Conservation (phyloP, 2,888 invertebrate species). For the Clunio marinus region DNA sequence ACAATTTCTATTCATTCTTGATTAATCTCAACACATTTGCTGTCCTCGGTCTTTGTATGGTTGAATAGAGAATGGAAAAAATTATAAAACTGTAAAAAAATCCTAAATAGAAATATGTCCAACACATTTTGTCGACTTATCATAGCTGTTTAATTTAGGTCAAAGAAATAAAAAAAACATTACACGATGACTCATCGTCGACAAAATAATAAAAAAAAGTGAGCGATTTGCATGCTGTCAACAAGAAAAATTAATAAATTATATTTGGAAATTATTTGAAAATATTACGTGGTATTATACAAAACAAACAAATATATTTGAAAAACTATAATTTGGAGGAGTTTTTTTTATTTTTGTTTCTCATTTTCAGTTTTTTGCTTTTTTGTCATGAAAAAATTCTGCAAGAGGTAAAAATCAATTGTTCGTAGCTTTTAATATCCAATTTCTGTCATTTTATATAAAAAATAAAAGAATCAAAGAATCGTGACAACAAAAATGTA, state of each 20-base stretch:
- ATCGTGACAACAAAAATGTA: not conserved
- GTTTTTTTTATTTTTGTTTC: not conserved
- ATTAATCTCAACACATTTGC: too few relatives aligned
- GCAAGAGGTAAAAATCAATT: not conserved
- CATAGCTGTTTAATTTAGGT: slow-evolving; percentile 15
- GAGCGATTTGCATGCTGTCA: not conserved
- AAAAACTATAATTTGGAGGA: not conserved
- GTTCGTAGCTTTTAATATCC: not conserved
- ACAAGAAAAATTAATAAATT: slow-evolving; percentile 3
- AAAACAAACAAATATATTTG: slow-evolving; percentile 3
- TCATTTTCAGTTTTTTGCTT: slow-evolving; percentile 2
- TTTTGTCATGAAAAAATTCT: not conserved
- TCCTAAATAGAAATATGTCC: not conserved
- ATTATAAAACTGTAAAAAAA: not conserved
- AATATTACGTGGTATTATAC: slow-evolving; percentile 18
- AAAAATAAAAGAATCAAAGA: not conserved
- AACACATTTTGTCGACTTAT: not conserved
- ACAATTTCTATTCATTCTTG: too few relatives aligned
- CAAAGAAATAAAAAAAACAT: not conserved
- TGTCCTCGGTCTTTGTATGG: too few relatives aligned
- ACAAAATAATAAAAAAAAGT: not conserved
- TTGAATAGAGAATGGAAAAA: too few relatives aligned
- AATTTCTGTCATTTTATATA: not conserved
- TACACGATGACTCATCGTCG: not conserved
- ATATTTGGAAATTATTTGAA: slow-evolving; percentile 19